Percentiles rank a stretch among this genome's conserved stretches.
Evolutionary conservation across 2,113 vertebrate genomes (phyloP).

Genomic region (Cervus canadensis): DNA sequence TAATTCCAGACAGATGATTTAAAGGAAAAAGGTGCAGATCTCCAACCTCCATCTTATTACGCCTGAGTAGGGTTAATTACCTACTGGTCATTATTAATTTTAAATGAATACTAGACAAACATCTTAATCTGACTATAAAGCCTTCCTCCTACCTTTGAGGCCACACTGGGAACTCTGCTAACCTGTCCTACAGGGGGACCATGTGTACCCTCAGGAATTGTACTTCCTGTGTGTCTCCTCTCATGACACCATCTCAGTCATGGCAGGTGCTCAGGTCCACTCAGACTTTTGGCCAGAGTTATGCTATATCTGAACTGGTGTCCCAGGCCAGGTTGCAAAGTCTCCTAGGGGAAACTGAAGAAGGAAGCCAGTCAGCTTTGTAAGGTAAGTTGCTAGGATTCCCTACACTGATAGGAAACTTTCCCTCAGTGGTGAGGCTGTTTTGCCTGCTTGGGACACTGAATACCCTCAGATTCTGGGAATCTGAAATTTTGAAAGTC

Average conservation of each 20-base stretch:
- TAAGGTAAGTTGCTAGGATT: background rate
- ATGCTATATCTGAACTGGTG: background rate
- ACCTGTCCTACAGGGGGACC: background rate
- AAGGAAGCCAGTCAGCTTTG: background rate
- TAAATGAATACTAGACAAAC: slow-evolving; percentile 34
- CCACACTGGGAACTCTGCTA: background rate
- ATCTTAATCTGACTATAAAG: slow-evolving; percentile 17
- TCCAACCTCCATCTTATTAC: slow-evolving; percentile 70
- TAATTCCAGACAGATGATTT: slow-evolving; percentile 65
- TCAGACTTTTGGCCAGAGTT: background rate
- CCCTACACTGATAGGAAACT: background rate
- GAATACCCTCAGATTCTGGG: background rate
- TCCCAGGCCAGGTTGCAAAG: background rate
- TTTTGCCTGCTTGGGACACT: background rate
- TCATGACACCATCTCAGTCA: background rate
- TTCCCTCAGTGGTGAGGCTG: background rate
- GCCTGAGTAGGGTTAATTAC: slow-evolving; percentile 68
- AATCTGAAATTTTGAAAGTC: background rate
- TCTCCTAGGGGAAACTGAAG: background rate
- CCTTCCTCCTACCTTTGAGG: background rate
- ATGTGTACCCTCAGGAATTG: background rate
- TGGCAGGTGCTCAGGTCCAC: background rate
- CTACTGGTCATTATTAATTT: slow-evolving; percentile 58
- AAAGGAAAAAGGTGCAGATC: slow-evolving; percentile 62
- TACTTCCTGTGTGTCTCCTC: background rate